Base-by-base conservation (phyloP, 2,113 vertebrate genomes). In the Pelusios castaneus region DNA sequence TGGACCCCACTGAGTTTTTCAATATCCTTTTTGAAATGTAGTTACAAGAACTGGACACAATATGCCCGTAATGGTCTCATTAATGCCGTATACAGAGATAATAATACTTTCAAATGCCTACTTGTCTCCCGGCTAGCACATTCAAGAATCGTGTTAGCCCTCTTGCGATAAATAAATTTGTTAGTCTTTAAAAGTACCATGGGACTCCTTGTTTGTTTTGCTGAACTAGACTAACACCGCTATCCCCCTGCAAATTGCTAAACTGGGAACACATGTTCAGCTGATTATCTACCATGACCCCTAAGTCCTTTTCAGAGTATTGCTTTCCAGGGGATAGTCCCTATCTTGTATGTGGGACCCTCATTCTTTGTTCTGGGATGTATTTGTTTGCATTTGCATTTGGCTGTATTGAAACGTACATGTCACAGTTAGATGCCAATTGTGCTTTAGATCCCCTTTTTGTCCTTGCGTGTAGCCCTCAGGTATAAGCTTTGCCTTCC, bases 281-380 rank as follows among this genome's bases (percentile, higher is more conserved):
- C 95, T 94, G 86, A 82, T 96, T 91, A 95, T 93, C 86, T 80
- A 89, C 63, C 77, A 82, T 90, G 82, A 81, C 91, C 78, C 80
- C 31, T 8, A 1, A 1, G 0, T 76, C 89, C 47, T 91, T 95
- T 89, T 89, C 56, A 56, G 58, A 85, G 84, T 83, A 4, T 73
- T 85, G 0, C 60, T 94, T 91, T 56, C 76, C 82, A 52, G 60
- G 92, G 89, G 90, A 92, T 0, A 4, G 60, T 95, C 93, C 82
- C 80, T 38, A 87, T 95, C 95, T 85, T 95, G 51, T 79, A 43
- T 86, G 75, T 89, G 52, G 47, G 84, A 54, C 81, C 95, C 94
- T 85, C 13, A 85, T 84, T 63, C 91, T 95, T 96, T 96, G 94
- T 93, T 96, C 86, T 77, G 95, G 83, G 93, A 91, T 88, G 95